Conservation (phyloP, 2,888 invertebrate species). For the Dioctria rufipes region DNA sequence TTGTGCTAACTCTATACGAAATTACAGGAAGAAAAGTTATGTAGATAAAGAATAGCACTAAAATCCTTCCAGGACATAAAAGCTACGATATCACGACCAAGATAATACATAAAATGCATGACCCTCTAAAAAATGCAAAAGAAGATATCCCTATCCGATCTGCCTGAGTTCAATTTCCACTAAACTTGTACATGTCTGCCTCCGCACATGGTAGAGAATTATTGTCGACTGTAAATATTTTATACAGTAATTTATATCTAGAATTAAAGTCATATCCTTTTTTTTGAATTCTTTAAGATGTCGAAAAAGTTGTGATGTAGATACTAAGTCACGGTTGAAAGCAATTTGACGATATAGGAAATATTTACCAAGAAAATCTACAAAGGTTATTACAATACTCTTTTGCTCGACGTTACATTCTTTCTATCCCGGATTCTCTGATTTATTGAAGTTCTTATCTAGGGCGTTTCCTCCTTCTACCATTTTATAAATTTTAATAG, state of each 20-base stretch:
- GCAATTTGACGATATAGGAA: slow-evolving; percentile 8
- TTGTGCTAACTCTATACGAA: slow-evolving; percentile 66
- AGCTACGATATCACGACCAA: slow-evolving; percentile 17
- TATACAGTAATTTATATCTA: slow-evolving; percentile 23
- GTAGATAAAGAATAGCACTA: background rate
- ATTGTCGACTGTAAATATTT: slow-evolving; percentile 58
- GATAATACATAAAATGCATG: slow-evolving; percentile 42
- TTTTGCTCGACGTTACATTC: slow-evolving; percentile 5
- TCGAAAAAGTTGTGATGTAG: slow-evolving; percentile 30
- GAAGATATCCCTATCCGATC: slow-evolving; percentile 14
- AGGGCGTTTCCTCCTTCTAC: slow-evolving; percentile 22
- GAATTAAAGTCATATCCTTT: slow-evolving; percentile 54
- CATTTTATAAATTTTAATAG: slow-evolving; percentile 37
- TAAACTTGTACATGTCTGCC: slow-evolving; percentile 45
- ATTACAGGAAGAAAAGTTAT: slow-evolving; percentile 28
- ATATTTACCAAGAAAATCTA: slow-evolving; percentile 36
- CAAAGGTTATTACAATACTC: slow-evolving; percentile 39
- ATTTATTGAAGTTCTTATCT: slow-evolving; percentile 40
- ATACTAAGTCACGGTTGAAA: slow-evolving; percentile 27
- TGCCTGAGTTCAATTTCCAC: slow-evolving; percentile 43
- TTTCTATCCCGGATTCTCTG: slow-evolving; percentile 35
- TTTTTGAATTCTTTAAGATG: slow-evolving; percentile 50
- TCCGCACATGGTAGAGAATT: slow-evolving; percentile 53
- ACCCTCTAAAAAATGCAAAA: slow-evolving; percentile 39
- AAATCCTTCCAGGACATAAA: slow-evolving; percentile 38